Evolutionary conservation across 2,113 vertebrate species (phyloP), one percentile per base, ranked within the genome.

Genomic region (Phrynosoma platyrhinos): DNA sequence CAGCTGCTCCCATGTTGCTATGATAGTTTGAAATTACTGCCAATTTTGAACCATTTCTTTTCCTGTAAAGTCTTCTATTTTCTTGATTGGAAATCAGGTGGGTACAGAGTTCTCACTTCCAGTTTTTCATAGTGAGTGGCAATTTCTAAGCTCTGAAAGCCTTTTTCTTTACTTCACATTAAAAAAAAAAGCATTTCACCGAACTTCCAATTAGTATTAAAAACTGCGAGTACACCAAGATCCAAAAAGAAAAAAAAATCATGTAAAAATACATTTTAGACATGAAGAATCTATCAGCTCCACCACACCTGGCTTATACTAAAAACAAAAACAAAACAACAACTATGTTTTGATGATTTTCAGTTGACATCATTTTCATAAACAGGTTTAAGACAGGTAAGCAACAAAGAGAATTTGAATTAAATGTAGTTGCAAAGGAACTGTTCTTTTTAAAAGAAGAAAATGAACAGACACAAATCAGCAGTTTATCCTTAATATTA

Each of bases 101-200:
- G 78, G 14, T 32, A 82, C 78, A 21, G 30, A 82, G 58, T 25
- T 82, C 88, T 47, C 27, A 47, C 21, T 82, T 82, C 7, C 32
- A 90, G 13, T 30, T 74, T 27, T 94, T 0, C 30, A 90, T 82
- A 20, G 82, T 58, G 23, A 93, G 83, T 87, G 87, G 36, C 58
- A 92, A 76, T 55, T 40, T 88, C 32, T 83, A 7, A 92, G 55
- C 77, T 27, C 87, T 30, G 14, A 66, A 89, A 83, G 84, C 27
- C 21, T 62, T 82, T 53, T 42, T 68, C 58, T 0, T 75, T 66
- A 30, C 58, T 12, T 91, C 78, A 90, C 53, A 79, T 55, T 42
- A 83, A 91, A 94, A 91, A 94, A 36, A 86, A 72, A 58, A 84
- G 42, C 75, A 84, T 81, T 87, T 91, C 74, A 36, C 52, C 82